Percentiles rank a stretch among this genome's conserved stretches.
Evolutionary conservation across 2,797 vertebrate genomes (phyloP).

Genomic region (Pangasius sanitwongsei): DNA sequence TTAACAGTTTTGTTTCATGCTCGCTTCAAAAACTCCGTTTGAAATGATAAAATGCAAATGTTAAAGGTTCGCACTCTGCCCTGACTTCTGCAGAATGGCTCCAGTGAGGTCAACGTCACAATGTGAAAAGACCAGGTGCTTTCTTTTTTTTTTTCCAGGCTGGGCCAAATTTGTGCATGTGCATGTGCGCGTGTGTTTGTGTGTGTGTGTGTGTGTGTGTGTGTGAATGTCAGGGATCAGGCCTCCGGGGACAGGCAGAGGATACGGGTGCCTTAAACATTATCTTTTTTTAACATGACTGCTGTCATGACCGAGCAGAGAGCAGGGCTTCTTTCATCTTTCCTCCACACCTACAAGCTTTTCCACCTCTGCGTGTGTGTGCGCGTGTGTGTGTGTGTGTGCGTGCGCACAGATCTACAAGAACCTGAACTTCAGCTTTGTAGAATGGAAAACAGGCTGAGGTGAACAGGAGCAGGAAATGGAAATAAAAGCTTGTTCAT

Average conservation of each 20-base stretch:
- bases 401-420: not conserved
- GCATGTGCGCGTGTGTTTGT: no score
- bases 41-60: not conserved
- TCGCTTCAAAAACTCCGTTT: not conserved
- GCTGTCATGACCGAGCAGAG: slow-evolving; percentile 43
- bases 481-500: not conserved
- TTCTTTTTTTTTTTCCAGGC: not conserved
- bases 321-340: slow-evolving; percentile 39
- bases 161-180: not conserved
- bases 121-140: not conserved
- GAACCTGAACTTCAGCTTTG: slow-evolving; percentile 2
- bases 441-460: not conserved
- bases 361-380: not conserved
- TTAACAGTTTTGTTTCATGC: not conserved
- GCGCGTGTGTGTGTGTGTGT: not conserved
- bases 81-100: not conserved
- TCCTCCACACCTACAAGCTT: slow-evolving; percentile 44
- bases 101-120: not conserved
- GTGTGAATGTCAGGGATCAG: slow-evolving; percentile 30
- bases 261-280: slow-evolving; percentile 45
- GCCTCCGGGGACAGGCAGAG: slow-evolving; percentile 26
- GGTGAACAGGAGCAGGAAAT: not conserved
- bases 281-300: not conserved
- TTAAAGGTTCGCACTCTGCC: not conserved
- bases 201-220: slow-evolving; percentile 31